phyloP scores from a whole-genome alignment of 2,113 vertebrate genomes.

The Zingel zingel region DNA sequence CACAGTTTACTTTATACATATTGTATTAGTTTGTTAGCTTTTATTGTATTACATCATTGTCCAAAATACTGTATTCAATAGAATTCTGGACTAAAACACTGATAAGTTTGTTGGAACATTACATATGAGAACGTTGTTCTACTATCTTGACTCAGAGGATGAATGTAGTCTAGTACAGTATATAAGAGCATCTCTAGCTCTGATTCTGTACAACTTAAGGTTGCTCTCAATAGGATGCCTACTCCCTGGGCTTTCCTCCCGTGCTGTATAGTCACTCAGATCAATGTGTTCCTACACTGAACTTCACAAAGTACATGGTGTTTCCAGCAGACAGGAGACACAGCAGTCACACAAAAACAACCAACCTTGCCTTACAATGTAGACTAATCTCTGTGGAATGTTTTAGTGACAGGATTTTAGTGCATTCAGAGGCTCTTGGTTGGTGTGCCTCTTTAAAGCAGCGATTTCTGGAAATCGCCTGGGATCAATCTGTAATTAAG shows the following conservation, averaged over 20 bases:
- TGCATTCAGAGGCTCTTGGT: constrained; percentile 32
- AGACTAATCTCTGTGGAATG: constrained; percentile 75
- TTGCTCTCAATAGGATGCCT: constrained; percentile 60
- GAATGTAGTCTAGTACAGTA: constrained; percentile 18
- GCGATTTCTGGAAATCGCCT: constrained; percentile 54
- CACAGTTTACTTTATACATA: neutral
- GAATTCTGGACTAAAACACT: neutral
- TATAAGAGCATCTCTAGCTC: constrained; percentile 38
- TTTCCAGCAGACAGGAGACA: constrained; percentile 70
- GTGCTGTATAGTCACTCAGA: constrained; percentile 63
- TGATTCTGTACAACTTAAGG: constrained; percentile 61
- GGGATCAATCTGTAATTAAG: constrained; percentile 68
- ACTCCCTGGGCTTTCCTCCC: constrained; percentile 59
- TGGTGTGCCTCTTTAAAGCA: constrained; percentile 54
- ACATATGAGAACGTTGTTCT: neutral
- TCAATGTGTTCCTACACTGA: constrained; percentile 76
- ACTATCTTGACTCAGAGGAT: constrained; percentile 29
- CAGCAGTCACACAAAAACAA: constrained; percentile 73
- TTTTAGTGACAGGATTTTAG: constrained; percentile 69
- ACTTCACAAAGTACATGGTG: constrained; percentile 76
- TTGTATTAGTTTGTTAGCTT: neutral
- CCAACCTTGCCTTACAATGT: constrained; percentile 58
- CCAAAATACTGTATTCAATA: neutral
- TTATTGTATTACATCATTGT: neutral
- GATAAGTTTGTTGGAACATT: constrained; percentile 25